Evolutionary conservation across 2,797 vertebrate genomes (phyloP), one percentile per base, ranked within the genome.

Genomic region (Catostomus latipinnis): DNA sequence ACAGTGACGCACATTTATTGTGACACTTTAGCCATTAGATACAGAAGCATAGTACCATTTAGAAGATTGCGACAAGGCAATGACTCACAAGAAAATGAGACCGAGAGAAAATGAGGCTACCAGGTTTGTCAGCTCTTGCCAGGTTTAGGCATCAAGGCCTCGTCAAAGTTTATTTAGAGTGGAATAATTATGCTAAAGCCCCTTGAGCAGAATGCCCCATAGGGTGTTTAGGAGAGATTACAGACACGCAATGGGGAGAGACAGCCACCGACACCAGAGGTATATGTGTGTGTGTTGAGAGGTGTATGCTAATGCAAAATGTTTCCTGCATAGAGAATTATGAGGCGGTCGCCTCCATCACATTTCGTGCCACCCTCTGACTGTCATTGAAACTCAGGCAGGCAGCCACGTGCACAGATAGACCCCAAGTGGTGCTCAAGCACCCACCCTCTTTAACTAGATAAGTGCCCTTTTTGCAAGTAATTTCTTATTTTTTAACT

Each of bases 11-110:
- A 52, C 70, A 85, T 82, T 83, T 71, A 78, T 78, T 75, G 82
- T 87, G 86, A 85, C 86, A 81, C 74, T 73, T 69, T 67, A 70
- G 72, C 74, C 74, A 85, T 85, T 87, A 84, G 80, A 81, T 82
- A 73, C 46, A 82, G 82, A 82, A 71, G 81, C 78, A 74, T 14
- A 49, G 45, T 49, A 50, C 58, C 61, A 77, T 84, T 82, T 76
- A 53, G 71, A 78, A 83, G 67, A 73, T 71, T 74, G 67, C 60
- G 74, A 78, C 56, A 60, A 77, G 72, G 75, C 57, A 74, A 76
- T 87, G 80, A 85, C 67, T 85, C 78, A 82, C 34, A 68, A 67
- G 63, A 80, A 82, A 76, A 77, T 62, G 70, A 83, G 73, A 80
- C 62, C 18, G 65, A 75, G 53, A 72, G 50, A 69, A 61, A 82